phyloP scores from a whole-genome alignment of 2,113 vertebrate genomes.

The Cnemophilus loriae region DNA sequence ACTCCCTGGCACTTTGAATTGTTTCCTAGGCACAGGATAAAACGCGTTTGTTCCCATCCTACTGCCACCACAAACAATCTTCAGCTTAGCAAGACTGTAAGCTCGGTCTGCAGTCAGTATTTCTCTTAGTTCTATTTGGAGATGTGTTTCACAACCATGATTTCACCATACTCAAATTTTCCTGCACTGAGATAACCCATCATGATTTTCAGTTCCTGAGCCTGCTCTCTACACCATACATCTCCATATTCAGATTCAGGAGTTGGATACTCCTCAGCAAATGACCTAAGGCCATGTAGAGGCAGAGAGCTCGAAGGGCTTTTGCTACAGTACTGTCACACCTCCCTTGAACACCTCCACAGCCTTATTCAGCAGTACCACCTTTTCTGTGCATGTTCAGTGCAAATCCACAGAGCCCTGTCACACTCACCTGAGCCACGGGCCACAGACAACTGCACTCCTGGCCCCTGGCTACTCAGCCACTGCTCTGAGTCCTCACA shows the following conservation, averaged over 20 bases:
- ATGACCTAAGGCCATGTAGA: neutral
- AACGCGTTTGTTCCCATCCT: neutral
- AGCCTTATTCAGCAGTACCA: neutral
- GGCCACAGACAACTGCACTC: neutral
- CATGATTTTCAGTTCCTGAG: neutral
- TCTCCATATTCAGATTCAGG: neutral
- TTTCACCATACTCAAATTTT: neutral
- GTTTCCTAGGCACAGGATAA: neutral
- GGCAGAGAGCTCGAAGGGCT: neutral
- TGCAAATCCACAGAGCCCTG: neutral
- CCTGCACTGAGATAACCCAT: neutral
- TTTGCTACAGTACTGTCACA: neutral
- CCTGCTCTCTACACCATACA: neutral
- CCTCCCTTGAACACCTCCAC: neutral
- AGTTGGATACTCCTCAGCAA: neutral
- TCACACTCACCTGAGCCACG: neutral
- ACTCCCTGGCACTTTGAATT: neutral
- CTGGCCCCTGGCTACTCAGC: neutral
- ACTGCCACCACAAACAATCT: neutral
- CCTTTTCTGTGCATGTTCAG: neutral
- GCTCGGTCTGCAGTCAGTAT: neutral
- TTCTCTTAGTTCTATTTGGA: neutral
- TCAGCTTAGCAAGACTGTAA: neutral
- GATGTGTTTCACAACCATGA: neutral
- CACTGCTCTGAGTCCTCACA: neutral